These are phyloP conservation scores for Allobates femoralis DNA, from an alignment of 2,797 vertebrate genomes.

Conservation along the genomic window DNA sequence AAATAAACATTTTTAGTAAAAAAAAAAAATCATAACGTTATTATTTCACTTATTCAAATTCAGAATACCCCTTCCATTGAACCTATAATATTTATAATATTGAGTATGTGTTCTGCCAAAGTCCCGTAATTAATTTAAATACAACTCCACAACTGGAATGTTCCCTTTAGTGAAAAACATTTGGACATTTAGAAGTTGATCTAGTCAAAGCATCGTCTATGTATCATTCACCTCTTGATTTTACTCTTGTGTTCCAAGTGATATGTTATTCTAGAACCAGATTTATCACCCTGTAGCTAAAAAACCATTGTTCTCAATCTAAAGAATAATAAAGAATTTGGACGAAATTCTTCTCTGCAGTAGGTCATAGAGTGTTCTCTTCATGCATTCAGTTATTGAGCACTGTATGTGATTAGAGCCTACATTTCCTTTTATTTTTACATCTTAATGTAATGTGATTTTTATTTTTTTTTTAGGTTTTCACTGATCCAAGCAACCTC, in stretches of 20 bases:
- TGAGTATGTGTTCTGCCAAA: neutral
- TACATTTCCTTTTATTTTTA: neutral
- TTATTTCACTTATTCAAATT: neutral
- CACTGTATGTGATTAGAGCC: neutral
- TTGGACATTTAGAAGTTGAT: neutral
- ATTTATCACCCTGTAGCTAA: constrained; percentile 24
- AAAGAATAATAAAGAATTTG: constrained; percentile 14
- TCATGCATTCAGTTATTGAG: neutral
- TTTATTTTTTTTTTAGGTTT: constrained; percentile 80
- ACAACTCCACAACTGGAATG: neutral
- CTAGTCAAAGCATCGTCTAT: constrained; percentile 23
- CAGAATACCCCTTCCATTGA: neutral
- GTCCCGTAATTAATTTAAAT: constrained; percentile 20
- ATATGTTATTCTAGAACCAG: neutral
- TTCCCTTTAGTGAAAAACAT: neutral
- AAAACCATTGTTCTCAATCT: neutral
- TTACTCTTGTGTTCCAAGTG: neutral
- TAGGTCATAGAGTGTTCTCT: neutral
- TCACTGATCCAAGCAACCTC: constrained; percentile 98
- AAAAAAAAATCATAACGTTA: neutral
- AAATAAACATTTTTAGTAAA: neutral
- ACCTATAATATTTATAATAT: neutral
- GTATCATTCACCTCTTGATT: neutral
- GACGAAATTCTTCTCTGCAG: neutral
- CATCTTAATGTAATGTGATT: constrained; percentile 13